Percentiles rank a stretch among this genome's conserved stretches.
These are phyloP conservation scores for Celastrina argiolus DNA, from an alignment of 2,888 invertebrate genomes.

Conservation along the genomic window DNA sequence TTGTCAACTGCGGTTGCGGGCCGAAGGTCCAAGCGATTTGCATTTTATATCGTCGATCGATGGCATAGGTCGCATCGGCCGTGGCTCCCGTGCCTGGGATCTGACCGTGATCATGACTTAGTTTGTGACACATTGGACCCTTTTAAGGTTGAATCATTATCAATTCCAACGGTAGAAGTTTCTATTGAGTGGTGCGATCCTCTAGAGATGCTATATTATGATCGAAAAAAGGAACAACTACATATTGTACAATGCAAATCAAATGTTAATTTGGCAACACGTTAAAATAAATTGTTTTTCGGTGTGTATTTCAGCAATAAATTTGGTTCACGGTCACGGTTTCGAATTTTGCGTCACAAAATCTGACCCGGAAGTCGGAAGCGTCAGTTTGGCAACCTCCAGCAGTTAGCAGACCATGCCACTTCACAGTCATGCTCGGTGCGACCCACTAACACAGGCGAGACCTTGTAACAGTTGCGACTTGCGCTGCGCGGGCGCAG, in stretches of 20 bases:
- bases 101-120: too few species aligned
- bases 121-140: neutral
- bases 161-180: too few species aligned
- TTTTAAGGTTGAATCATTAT: neutral
- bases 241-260: too few species aligned
- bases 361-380: slow-evolving; percentile 2
- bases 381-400: neutral
- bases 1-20: slow-evolving; percentile 20
- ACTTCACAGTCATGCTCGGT: neutral
- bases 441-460: slow-evolving; percentile 2
- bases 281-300: neutral
- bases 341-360: neutral
- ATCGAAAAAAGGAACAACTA: too few species aligned
- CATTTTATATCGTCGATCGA: slow-evolving; percentile 4
- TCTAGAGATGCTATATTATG: too few species aligned
- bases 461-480: slow-evolving; percentile 1
- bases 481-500: neutral
- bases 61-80: neutral
- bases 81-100: neutral
- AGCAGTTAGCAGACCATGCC: neutral
- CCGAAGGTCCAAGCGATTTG: slow-evolving; percentile 3
- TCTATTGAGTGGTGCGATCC: too few species aligned
- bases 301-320: neutral
- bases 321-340: neutral
- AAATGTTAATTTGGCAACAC: too few species aligned